These are phyloP conservation scores for Bucco capensis DNA, from an alignment of 2,113 vertebrate genomes.

Conservation along the genomic window DNA sequence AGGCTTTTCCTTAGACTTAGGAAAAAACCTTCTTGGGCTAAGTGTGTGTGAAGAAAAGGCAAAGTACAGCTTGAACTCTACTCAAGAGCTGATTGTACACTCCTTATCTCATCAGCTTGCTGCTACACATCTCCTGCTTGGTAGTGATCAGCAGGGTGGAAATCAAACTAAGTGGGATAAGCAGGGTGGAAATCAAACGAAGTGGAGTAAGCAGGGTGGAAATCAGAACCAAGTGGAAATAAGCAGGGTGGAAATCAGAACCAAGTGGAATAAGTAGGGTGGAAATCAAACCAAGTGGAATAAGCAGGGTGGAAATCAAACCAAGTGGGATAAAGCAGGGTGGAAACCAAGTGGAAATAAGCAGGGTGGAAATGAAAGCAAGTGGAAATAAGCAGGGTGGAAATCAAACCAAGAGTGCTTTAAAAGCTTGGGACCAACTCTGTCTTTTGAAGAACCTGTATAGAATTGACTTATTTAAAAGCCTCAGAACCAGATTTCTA, in stretches of 20 bases:
- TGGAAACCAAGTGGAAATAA: background rate
- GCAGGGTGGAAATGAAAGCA: too few relatives aligned
- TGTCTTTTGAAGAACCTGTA: background rate
- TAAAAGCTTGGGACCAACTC: background rate
- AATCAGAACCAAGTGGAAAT: background rate
- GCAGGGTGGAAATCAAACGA: too few relatives aligned
- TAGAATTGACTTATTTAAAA: background rate
- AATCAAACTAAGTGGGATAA: too few relatives aligned
- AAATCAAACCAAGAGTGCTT: too few relatives aligned
- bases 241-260: background rate
- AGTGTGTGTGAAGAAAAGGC: rapidly evolving
- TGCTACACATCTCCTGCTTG: background rate
- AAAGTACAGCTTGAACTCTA: background rate
- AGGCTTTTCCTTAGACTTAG: background rate
- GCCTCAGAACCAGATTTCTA: background rate
- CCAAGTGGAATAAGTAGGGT: background rate
- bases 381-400: too few relatives aligned
- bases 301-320: too few relatives aligned
- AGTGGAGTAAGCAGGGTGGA: background rate
- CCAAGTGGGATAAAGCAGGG: background rate
- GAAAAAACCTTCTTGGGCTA: background rate
- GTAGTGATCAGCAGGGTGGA: background rate
- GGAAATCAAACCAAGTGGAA: too few relatives aligned
- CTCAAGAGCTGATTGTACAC: background rate
- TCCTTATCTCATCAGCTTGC: background rate